These are phyloP conservation scores for Indri indri DNA, from an alignment of 2,113 vertebrate genomes.

Conservation along the genomic window DNA sequence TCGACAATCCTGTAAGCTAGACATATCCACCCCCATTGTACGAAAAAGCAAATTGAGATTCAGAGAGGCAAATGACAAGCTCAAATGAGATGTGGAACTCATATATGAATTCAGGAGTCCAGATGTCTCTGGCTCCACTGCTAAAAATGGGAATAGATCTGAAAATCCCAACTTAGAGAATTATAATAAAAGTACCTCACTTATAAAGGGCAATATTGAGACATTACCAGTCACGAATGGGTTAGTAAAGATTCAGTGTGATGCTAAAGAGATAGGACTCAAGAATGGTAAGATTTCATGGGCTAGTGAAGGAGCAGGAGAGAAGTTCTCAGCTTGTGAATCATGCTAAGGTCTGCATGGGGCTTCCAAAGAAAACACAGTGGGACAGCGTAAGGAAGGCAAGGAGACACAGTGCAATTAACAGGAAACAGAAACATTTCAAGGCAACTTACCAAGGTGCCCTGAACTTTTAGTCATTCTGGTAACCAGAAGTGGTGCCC, in stretches of 20 bases:
- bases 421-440: neutral
- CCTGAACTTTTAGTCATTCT: neutral
- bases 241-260: neutral
- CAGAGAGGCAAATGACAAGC: neutral
- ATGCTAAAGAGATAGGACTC: neutral
- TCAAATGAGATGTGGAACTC: neutral
- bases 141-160: neutral
- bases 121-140: neutral
- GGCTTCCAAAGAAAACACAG: neutral
- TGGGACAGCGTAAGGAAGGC: neutral
- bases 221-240: neutral
- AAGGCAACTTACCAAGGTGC: neutral
- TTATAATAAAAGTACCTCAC: neutral
- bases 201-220: neutral
- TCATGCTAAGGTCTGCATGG: neutral
- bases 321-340: neutral
- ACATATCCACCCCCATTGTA: neutral
- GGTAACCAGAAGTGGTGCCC: neutral
- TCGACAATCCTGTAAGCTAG: neutral
- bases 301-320: neutral
- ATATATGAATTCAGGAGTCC: neutral
- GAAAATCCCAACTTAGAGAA: neutral
- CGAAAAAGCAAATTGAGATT: neutral
- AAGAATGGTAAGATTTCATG: neutral
- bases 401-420: neutral